Percentiles rank a stretch among this genome's conserved stretches.
Conservation (phyloP, 2,113 vertebrate genomes). For the Sapayoa aenigma region DNA sequence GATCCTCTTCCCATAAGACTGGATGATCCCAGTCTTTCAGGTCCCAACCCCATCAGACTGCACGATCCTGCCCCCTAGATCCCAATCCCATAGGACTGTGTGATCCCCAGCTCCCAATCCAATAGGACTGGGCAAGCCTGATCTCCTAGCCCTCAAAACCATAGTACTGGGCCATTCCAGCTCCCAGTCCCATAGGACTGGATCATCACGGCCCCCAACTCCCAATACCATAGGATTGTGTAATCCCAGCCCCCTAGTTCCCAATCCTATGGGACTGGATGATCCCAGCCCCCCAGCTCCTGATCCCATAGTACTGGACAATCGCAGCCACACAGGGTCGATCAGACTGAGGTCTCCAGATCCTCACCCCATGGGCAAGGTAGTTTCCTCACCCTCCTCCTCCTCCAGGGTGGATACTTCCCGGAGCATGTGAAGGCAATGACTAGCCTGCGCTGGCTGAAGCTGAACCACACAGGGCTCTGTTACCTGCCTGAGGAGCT, state of each 20-base stretch:
- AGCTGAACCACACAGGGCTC: constrained; percentile 92
- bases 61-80: no score
- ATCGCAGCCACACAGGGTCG: not conserved
- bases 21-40: not conserved
- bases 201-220: no score
- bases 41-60: no score
- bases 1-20: not conserved
- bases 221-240: no score
- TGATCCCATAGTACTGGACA: rapidly evolving
- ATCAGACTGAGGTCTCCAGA: not conserved
- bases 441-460: constrained; percentile 97
- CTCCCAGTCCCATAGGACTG: not conserved
- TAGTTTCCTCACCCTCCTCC: not conserved
- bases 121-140: no score
- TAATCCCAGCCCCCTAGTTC: not conserved
- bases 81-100: not conserved
- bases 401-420: constrained; percentile 89
- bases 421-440: constrained; percentile 95
- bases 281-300: not conserved
- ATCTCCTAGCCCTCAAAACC: no score
- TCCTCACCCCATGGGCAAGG: not conserved
- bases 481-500: constrained; percentile 98
- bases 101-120: not conserved
- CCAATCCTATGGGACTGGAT: rapidly evolving
- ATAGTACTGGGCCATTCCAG: not conserved